phyloP scores from a whole-genome alignment of 2,113 vertebrate species.

The Thymallus thymallus region DNA sequence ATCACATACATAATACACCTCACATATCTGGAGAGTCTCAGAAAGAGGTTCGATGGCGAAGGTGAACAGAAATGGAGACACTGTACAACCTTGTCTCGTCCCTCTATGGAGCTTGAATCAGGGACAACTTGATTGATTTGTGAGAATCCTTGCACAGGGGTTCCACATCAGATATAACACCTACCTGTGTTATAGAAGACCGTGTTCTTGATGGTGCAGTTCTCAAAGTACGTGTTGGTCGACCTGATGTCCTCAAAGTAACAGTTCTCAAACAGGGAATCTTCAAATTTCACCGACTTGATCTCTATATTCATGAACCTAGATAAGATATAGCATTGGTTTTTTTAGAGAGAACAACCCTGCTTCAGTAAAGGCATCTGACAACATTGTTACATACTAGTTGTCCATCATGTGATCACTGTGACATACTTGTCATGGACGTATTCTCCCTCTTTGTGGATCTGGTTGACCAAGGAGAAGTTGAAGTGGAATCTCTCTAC shows the following conservation, averaged over 20 bases:
- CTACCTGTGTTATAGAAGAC: conserved; percentile 93
- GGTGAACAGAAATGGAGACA: no score
- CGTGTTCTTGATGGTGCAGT: conserved; percentile 89
- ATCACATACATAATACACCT: neutral
- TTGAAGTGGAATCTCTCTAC: conserved; percentile 90
- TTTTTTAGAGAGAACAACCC: neutral
- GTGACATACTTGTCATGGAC: conserved; percentile 85
- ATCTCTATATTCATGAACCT: conserved; percentile 94
- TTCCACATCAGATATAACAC: no score
- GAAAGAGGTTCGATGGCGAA: no score
- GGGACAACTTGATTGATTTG: no score
- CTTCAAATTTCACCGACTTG: conserved; percentile 90
- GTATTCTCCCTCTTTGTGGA: conserved; percentile 88
- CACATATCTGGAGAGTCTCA: neutral
- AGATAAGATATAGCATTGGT: conserved; percentile 20
- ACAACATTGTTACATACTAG: no score
- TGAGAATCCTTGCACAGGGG: neutral
- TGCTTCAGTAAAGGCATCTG: neutral
- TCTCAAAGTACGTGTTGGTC: conserved; percentile 91
- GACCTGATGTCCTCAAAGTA: conserved; percentile 92
- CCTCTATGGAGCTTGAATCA: no score
- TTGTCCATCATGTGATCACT: no score
- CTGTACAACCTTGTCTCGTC: no score
- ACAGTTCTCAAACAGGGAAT: conserved; percentile 90
- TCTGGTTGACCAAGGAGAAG: conserved; percentile 95